These are phyloP conservation scores for Chrysodeixis includens DNA, from an alignment of 2,888 invertebrate species.

Conservation along the genomic window DNA sequence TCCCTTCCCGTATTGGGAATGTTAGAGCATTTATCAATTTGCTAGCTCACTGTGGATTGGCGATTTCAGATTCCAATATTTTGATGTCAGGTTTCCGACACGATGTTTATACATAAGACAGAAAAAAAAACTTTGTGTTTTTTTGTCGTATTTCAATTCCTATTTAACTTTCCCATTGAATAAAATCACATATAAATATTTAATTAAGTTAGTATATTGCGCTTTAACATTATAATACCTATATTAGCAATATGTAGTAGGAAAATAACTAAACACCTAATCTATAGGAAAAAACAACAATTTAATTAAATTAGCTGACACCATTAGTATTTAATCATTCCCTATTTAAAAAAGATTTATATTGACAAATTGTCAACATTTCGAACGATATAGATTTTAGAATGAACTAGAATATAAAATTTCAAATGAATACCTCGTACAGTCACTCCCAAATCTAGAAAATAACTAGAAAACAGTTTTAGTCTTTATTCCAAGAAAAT, in stretches of 20 bases:
- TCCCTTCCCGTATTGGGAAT: no score
- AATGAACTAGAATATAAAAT: neutral
- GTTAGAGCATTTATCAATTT: no score
- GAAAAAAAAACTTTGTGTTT: no score
- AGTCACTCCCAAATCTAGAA: no score
- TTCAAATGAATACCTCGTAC: slow-evolving; percentile 5
- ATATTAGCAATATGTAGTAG: neutral
- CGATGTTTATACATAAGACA: no score
- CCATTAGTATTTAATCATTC: neutral
- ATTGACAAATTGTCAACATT: neutral
- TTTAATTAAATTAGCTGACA: neutral
- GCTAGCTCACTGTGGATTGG: no score
- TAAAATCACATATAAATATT: neutral
- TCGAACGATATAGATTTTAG: neutral
- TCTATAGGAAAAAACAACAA: neutral
- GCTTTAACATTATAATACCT: neutral
- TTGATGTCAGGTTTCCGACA: no score
- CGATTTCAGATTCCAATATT: no score
- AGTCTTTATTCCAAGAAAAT: slow-evolving; percentile 22
- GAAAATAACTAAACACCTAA: neutral
- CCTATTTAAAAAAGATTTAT: neutral
- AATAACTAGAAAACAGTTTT: neutral
- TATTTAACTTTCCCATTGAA: no score
- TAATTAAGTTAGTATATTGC: neutral
- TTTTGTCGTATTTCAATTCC: no score